Conservation (phyloP, 2,888 invertebrate species). For the Drosophila borborema region DNA sequence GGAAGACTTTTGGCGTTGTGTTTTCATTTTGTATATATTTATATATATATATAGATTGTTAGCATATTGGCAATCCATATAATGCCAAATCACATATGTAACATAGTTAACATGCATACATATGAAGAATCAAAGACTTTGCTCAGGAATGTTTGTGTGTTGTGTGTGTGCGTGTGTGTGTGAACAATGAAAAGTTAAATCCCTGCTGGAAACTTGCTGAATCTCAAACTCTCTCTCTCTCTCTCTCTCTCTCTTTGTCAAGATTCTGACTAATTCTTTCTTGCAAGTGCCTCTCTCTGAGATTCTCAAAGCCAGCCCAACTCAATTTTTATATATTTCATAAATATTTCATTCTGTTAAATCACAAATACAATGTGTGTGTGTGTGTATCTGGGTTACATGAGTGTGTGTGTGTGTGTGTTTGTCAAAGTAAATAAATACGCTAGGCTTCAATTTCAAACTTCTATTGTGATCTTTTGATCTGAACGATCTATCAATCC, state of each 20-base stretch:
- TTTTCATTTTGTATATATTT: conserved; percentile 55
- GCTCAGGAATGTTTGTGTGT: conserved; percentile 67
- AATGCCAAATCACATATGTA: conserved; percentile 32
- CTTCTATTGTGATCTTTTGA: conserved; percentile 24
- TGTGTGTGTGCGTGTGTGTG: conserved; percentile 33
- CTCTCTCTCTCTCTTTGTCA: conserved; percentile 5
- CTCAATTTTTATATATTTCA: neutral
- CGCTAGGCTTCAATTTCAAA: conserved; percentile 49
- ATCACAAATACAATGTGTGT: conserved; percentile 68
- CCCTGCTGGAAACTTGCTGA: conserved; percentile 10
- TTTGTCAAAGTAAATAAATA: conserved; percentile 57
- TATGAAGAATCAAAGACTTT: conserved; percentile 67
- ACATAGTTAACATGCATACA: conserved; percentile 34
- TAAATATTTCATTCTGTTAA: conserved; percentile 46
- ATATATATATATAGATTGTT: conserved; percentile 33
- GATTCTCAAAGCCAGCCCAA: conserved; percentile 44
- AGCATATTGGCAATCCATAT: conserved; percentile 28
- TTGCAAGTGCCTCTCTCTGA: conserved; percentile 22
- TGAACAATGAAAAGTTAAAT: conserved; percentile 21
- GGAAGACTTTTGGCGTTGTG: conserved; percentile 83
- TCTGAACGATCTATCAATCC: conserved; percentile 29
- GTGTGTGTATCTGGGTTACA: conserved; percentile 29
- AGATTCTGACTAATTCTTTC: conserved; percentile 28
- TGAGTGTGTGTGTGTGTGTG: conserved; percentile 17
- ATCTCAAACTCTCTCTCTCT: conserved; percentile 10